A percentile compares a stretch with the other conserved stretches of the same genome.
phyloP scores from a whole-genome alignment of 2,888 invertebrate species.

The Ophioninae sp. region DNA sequence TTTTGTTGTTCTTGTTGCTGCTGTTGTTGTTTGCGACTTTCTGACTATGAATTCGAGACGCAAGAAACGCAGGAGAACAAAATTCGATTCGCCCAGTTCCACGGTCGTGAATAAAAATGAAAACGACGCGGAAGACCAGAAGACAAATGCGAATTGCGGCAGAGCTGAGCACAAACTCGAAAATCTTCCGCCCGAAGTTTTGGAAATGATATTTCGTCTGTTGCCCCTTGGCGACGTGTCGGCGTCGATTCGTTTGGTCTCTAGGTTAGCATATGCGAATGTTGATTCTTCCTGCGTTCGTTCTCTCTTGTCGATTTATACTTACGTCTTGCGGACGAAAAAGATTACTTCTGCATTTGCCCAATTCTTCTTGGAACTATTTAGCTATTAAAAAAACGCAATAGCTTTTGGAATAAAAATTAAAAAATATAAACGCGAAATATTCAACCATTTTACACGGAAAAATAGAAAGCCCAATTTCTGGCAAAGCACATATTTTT shows the following conservation, averaged over 20 bases:
- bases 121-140: conserved; percentile 34
- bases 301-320: neutral
- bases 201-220: conserved; percentile 75
- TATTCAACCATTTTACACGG: neutral
- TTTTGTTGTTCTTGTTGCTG: conserved; percentile 8
- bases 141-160: conserved; percentile 25
- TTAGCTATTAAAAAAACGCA: neutral
- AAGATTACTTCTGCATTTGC: neutral
- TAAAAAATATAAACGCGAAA: neutral
- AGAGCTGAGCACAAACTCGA: conserved; percentile 68
- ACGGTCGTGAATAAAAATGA: conserved; percentile 6
- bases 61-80: conserved; percentile 56
- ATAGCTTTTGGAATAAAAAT: neutral
- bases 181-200: conserved; percentile 76
- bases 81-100: neutral
- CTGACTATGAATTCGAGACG: conserved; percentile 57
- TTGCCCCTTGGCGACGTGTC: conserved; percentile 74
- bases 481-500: neutral
- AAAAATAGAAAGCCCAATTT: neutral
- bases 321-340: neutral
- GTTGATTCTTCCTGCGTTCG: neutral
- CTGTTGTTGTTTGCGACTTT: neutral
- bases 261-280: conserved; percentile 69
- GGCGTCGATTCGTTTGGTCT: conserved; percentile 74
- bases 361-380: neutral